Conservation (phyloP, 2,888 invertebrate species). For the Cacoxenus indagator region DNA sequence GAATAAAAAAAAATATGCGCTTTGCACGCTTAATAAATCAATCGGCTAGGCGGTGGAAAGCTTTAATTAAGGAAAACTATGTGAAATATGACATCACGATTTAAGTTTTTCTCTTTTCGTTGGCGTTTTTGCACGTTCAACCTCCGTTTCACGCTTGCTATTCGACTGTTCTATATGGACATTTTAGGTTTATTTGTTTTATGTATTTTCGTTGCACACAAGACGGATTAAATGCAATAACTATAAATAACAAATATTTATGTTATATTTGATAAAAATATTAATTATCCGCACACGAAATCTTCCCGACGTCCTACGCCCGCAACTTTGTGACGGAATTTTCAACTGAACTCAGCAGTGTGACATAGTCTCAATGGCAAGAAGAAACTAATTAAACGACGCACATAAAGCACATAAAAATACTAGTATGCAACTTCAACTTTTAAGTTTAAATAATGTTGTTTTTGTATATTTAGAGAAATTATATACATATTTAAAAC, state of each 20-base stretch:
- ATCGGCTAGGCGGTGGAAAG: slow-evolving; percentile 16
- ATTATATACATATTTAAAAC: too few species aligned
- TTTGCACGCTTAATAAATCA: slow-evolving; percentile 9
- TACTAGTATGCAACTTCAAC: too few species aligned
- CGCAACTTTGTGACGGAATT: slow-evolving; percentile 51
- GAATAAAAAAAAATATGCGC: slow-evolving; percentile 3
- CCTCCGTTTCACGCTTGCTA: slow-evolving; percentile 10
- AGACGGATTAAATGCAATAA: slow-evolving; percentile 39
- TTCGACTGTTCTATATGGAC: neutral
- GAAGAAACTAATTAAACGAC: too few species aligned
- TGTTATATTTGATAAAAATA: neutral
- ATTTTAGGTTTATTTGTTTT: slow-evolving; percentile 8
- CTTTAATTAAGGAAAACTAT: slow-evolving; percentile 50
- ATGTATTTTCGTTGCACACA: slow-evolving; percentile 53
- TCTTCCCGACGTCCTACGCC: neutral
- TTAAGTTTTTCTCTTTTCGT: slow-evolving; percentile 49
- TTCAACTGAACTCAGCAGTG: too few species aligned
- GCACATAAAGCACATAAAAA: too few species aligned
- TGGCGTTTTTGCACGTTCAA: slow-evolving; percentile 15
- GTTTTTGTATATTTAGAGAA: too few species aligned
- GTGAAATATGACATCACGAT: slow-evolving; percentile 48
- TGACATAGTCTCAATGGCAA: neutral
- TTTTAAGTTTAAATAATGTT: too few species aligned
- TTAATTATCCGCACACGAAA: neutral
- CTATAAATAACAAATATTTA: neutral